phyloP scores from a whole-genome alignment of 2,113 vertebrate species.

The Aptenodytes forsteri region DNA sequence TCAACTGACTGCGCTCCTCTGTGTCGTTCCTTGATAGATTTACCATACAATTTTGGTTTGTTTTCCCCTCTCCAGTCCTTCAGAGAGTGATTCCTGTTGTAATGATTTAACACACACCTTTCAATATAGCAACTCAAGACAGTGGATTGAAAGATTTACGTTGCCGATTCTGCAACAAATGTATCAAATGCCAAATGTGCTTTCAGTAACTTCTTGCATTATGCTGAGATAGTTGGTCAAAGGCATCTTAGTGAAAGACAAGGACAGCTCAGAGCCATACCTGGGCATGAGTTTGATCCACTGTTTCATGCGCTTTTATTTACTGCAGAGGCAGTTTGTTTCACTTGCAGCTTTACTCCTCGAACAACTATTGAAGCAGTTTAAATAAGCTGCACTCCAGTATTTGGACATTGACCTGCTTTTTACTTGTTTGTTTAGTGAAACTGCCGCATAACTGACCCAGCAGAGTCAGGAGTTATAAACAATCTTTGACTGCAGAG shows the following conservation, averaged over 20 bases:
- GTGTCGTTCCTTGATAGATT: not conserved
- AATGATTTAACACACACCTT: not conserved
- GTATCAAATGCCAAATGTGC: not conserved
- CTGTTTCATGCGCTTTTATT: not conserved
- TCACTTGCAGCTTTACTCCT: not conserved
- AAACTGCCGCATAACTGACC: conserved; percentile 24
- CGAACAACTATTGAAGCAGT: not conserved
- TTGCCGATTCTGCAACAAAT: not conserved
- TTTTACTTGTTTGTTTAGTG: conserved; percentile 59
- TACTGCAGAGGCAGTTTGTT: not conserved
- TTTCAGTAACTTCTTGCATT: not conserved
- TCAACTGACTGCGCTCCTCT: not conserved
- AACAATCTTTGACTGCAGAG: conserved; percentile 12
- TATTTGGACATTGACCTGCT: conserved; percentile 53
- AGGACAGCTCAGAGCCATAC: not conserved
- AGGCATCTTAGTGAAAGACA: not conserved
- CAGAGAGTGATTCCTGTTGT: not conserved
- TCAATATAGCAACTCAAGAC: not conserved
- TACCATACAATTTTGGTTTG: not conserved
- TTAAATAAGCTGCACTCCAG: not conserved
- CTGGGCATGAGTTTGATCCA: not conserved
- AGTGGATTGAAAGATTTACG: not conserved
- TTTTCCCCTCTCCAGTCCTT: not conserved
- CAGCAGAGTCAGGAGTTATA: not conserved
- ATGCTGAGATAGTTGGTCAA: not conserved